phyloP scores from a whole-genome alignment of 1,140 invertebrate genomes.

The Zaprionus kolodkinae region DNA sequence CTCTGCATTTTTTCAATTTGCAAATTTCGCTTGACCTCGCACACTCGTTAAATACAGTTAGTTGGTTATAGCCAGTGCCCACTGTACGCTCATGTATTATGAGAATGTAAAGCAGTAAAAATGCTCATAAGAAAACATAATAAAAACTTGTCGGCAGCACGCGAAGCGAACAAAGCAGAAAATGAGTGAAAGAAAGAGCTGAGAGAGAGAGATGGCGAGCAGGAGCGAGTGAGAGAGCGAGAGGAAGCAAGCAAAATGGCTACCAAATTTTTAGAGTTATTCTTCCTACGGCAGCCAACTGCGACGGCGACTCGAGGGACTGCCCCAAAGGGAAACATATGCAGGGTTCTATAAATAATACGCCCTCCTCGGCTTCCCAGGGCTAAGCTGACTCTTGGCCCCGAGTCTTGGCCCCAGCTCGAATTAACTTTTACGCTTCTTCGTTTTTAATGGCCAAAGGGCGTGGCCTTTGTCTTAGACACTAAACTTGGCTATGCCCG shows the following conservation, averaged over 20 bases:
- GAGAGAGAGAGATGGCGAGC: neutral
- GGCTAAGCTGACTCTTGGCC: neutral
- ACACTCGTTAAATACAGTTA: neutral
- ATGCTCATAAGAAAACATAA: slow-evolving; percentile 43
- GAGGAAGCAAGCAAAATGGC: slow-evolving; percentile 57
- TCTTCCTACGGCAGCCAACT: slow-evolving; percentile 42
- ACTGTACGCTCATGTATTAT: slow-evolving; percentile 39
- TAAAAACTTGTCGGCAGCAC: slow-evolving; percentile 29
- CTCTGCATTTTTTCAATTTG: slow-evolving; percentile 12
- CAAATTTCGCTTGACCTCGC: neutral
- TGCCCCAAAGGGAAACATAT: slow-evolving; percentile 20
- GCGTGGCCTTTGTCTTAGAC: slow-evolving; percentile 66
- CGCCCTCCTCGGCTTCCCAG: slow-evolving; percentile 24
- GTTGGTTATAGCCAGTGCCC: neutral
- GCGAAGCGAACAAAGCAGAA: slow-evolving; percentile 25
- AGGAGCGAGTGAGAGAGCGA: slow-evolving; percentile 1
- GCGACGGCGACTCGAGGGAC: slow-evolving; percentile 42
- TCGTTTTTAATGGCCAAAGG: slow-evolving; percentile 46
- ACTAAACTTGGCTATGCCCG: slow-evolving; percentile 13
- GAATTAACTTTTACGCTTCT: slow-evolving; percentile 46
- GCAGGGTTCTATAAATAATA: slow-evolving; percentile 42
- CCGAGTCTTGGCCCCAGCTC: slow-evolving; percentile 19
- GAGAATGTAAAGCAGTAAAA: slow-evolving; percentile 68
- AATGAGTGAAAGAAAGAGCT: neutral
- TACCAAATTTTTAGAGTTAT: slow-evolving; percentile 64